phyloP scores from a whole-genome alignment of 2,797 vertebrate genomes.

The Silurus aristotelis region DNA sequence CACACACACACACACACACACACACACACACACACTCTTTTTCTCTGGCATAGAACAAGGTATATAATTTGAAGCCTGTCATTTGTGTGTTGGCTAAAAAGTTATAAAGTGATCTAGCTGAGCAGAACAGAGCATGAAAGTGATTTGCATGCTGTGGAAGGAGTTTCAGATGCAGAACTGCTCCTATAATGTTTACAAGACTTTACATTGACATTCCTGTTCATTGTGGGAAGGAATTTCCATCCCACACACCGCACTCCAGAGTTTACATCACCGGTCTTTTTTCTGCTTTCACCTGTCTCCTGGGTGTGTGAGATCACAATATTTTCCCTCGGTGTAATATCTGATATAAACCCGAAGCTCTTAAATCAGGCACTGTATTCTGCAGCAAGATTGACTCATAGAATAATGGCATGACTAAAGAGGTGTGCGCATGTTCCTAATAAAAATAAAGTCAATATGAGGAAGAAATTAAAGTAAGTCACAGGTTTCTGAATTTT shows the following conservation, averaged over 20 bases:
- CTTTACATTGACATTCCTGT: not conserved
- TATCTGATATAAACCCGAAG: not conserved
- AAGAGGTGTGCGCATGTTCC: not conserved
- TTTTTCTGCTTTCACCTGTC: not conserved
- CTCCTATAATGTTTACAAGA: constrained; percentile 19
- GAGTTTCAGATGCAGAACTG: constrained; percentile 36
- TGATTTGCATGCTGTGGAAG: constrained; percentile 50
- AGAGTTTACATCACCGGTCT: not conserved
- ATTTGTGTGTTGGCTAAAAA: constrained; percentile 11
- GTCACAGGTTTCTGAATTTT: not conserved
- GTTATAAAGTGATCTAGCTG: constrained; percentile 1
- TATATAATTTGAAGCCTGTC: constrained; percentile 30
- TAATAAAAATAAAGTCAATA: not conserved
- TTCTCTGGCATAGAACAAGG: not conserved
- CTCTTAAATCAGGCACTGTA: not conserved
- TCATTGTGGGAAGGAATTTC: not conserved
- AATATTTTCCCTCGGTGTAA: not conserved
- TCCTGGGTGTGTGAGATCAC: not conserved
- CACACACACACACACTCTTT: too few relatives aligned
- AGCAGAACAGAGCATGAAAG: constrained; percentile 47
- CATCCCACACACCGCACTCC: not conserved
- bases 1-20: not conserved
- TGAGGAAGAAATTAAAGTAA: too few relatives aligned
- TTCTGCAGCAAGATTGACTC: not conserved
- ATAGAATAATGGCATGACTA: not conserved